These are phyloP conservation scores for Fabriciana adippe DNA, from an alignment of 2,888 invertebrate genomes.

Conservation along the genomic window DNA sequence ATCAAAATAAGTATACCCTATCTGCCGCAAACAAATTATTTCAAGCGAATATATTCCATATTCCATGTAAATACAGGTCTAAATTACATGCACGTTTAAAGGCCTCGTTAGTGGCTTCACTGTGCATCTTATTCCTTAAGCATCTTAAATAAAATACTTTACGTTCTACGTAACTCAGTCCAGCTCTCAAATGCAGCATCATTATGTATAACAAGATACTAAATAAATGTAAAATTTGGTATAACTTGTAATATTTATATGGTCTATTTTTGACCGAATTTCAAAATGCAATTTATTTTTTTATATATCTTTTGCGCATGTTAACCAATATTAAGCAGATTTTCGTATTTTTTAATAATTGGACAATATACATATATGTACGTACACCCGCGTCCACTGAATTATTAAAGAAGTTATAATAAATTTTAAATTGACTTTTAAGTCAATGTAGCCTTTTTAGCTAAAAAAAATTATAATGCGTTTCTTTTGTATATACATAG, in stretches of 20 bases:
- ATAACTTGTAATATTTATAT: background rate
- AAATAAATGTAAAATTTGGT: constrained; percentile 9
- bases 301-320: no score
- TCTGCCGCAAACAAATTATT: background rate
- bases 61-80: background rate
- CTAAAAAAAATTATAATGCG: no score
- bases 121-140: constrained; percentile 26
- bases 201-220: constrained; percentile 23
- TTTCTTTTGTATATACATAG: no score
- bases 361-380: no score
- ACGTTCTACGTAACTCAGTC: constrained; percentile 26
- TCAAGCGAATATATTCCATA: constrained; percentile 19
- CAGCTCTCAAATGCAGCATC: constrained; percentile 23
- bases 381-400: no score
- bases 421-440: no score
- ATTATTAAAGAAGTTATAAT: no score
- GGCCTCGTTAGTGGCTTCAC: background rate
- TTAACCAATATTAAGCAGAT: no score
- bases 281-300: no score
- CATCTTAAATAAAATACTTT: constrained; percentile 35
- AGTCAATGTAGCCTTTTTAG: no score
- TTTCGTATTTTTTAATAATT: no score
- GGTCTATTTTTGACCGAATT: no score
- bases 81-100: constrained; percentile 6
- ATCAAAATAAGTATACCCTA: constrained; percentile 23